These are phyloP conservation scores for Disparrhopalites patrizii DNA, from an alignment of 2,888 invertebrate genomes.

Conservation along the genomic window DNA sequence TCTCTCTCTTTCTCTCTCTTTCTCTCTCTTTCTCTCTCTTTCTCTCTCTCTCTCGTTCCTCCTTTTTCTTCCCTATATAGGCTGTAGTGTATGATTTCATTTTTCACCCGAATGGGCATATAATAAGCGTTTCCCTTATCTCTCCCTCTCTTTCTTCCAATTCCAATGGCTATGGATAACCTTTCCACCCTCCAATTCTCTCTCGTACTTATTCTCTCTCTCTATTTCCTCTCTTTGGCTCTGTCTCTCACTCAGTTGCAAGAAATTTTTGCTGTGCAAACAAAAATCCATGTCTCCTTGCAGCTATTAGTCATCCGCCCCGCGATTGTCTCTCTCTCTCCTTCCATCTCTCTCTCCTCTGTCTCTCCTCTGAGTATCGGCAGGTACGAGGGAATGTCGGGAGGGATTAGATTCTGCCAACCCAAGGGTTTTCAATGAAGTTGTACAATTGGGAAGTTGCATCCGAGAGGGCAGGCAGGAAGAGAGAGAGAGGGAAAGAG, in stretches of 20 bases:
- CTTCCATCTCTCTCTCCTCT: too few relatives aligned
- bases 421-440: too few relatives aligned
- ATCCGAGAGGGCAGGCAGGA: constrained; percentile 7
- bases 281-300: too few relatives aligned
- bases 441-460: background rate
- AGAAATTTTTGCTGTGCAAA: background rate
- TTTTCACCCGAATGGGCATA: constrained; percentile 9
- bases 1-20: background rate
- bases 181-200: background rate
- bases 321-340: too few relatives aligned
- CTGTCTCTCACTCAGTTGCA: too few relatives aligned
- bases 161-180: background rate
- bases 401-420: too few relatives aligned
- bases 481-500: too few relatives aligned
- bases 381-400: too few relatives aligned
- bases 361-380: too few relatives aligned
- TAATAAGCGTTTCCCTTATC: constrained; percentile 22
- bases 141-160: constrained; percentile 2
- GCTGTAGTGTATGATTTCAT: background rate
- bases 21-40: background rate
- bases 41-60: background rate
- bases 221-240: too few relatives aligned
- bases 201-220: too few relatives aligned
- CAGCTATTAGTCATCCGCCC: too few relatives aligned
- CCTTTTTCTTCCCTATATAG: background rate